Conservation (phyloP, 2,888 invertebrate genomes). For the Drosophila diplacantha region DNA sequence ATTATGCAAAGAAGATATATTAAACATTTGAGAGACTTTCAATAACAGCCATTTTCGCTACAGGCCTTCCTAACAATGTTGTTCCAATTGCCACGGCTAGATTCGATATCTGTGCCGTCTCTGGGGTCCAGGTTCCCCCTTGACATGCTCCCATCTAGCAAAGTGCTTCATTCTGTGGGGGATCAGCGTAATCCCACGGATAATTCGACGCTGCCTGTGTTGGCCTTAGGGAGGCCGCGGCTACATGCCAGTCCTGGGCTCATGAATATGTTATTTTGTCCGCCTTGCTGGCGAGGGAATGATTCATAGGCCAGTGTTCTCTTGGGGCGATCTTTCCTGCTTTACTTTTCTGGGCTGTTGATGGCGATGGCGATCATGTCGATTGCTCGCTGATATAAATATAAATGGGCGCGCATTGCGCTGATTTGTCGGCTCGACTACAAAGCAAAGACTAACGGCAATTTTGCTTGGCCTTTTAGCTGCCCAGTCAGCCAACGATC, state of each 20-base stretch:
- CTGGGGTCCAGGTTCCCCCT: conserved; percentile 1
- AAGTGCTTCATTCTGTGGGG: conserved; percentile 17
- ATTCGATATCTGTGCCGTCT: conserved; percentile 33
- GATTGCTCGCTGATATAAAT: conserved; percentile 63
- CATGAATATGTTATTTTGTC: conserved; percentile 30
- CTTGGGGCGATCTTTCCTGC: conserved; percentile 45
- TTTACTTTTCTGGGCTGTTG: conserved; percentile 27
- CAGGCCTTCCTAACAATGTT: conserved; percentile 11
- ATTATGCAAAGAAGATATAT: too few relatives aligned
- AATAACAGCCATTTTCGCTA: neutral
- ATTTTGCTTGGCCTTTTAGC: conserved; percentile 29
- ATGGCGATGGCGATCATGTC: conserved; percentile 55
- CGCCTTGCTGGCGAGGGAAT: conserved; percentile 46
- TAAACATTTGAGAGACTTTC: neutral
- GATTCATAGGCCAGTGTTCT: conserved; percentile 56
- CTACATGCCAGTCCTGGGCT: conserved; percentile 14
- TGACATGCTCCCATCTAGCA: conserved; percentile 8
- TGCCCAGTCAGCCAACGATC: conserved; percentile 4
- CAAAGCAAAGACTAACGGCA: conserved; percentile 68
- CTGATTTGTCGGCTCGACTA: conserved; percentile 66
- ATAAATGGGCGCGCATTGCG: conserved; percentile 57
- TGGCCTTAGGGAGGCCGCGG: conserved; percentile 34
- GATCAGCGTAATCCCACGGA: conserved; percentile 9
- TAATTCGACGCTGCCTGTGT: conserved; percentile 38
- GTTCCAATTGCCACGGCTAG: conserved; percentile 17